Base-by-base conservation (phyloP, 2,888 invertebrate species). In the Heliconius ethilla region DNA sequence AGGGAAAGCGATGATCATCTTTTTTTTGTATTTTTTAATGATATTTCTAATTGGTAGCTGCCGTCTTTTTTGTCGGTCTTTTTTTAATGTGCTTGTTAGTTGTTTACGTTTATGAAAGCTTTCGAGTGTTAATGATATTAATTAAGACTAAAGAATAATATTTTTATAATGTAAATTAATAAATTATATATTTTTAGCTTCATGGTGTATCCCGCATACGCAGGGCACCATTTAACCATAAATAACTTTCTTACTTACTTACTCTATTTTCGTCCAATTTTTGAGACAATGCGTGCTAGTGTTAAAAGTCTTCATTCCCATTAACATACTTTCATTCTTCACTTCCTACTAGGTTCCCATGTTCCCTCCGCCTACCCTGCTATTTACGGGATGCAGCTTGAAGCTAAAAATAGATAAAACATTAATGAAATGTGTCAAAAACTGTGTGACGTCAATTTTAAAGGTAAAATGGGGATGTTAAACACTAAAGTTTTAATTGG, bases 401-500 rank as follows among this genome's bases (percentile, higher is more conserved):
- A 45, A 45, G 15, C 4, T 45, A 45, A 45, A 45, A 45, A 45
- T 45, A 45, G 45, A 45, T 45, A 45, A 55, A 22, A 55, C 22
- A 37, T 3, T 37, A 37, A n/a, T 67, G 66, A 22, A 45, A 70
- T 15, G 22, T 70, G 70, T 55, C 29, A 51, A 29, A 72, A 75
- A 15, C 45, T 67, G 78, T 81, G 75, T 79, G 78, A 75, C 45
- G 45, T n/a, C 66, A 29, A 15, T 33, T 37, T 33, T 66, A 72
- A n/a, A 37, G 59, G n/a, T 15, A 22, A 33, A 72, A 25, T 72
- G 33, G 59, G 9, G 22, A 33, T 37, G 13, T 33, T 29, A 11
- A 22, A 22, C 33, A 73, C 33, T 62, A 73, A 73, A 59, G 22
- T 63, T 73, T 73, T 73, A 73, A 70, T 55, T 55, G 70, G 29